These are phyloP conservation scores for Eciton burchellii DNA, from an alignment of 1,140 invertebrate species.

Conservation along the genomic window DNA sequence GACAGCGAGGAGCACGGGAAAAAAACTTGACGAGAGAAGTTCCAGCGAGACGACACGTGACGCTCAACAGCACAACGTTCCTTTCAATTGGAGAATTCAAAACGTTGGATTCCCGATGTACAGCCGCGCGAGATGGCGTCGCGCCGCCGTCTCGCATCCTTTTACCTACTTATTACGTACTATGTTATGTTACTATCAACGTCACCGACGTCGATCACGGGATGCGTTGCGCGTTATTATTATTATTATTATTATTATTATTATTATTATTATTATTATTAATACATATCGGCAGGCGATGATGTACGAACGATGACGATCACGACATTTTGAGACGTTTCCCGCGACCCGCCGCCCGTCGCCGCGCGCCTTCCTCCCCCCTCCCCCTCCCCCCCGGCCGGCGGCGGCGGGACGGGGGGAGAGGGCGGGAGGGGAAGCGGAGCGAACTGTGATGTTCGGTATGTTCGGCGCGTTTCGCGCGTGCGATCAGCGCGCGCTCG, in stretches of 20 bases:
- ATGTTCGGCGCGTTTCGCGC: constrained; percentile 11
- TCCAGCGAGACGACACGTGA: neutral
- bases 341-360: too few relatives aligned
- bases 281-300: too few relatives aligned
- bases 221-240: constrained; percentile 25
- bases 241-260: constrained; percentile 55
- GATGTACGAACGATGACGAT: too few relatives aligned
- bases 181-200: too few relatives aligned
- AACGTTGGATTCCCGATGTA: neutral
- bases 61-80: constrained; percentile 16
- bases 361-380: too few relatives aligned
- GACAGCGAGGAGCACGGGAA: neutral
- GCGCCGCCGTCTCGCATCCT: too few relatives aligned
- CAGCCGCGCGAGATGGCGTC: neutral
- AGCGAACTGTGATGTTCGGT: constrained; percentile 6
- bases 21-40: neutral
- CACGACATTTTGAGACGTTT: too few relatives aligned
- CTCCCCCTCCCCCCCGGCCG: too few relatives aligned
- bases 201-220: too few relatives aligned
- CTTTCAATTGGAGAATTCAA: neutral
- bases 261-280: constrained; percentile 53
- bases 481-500: neutral
- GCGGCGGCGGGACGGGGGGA: too few relatives aligned
- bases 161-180: too few relatives aligned
- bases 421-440: too few relatives aligned